A percentile compares a stretch with the other conserved stretches of the same genome.
Evolutionary conservation across 1,140 invertebrate species (phyloP).

Genomic region (Meloidogyne floridensis): DNA sequence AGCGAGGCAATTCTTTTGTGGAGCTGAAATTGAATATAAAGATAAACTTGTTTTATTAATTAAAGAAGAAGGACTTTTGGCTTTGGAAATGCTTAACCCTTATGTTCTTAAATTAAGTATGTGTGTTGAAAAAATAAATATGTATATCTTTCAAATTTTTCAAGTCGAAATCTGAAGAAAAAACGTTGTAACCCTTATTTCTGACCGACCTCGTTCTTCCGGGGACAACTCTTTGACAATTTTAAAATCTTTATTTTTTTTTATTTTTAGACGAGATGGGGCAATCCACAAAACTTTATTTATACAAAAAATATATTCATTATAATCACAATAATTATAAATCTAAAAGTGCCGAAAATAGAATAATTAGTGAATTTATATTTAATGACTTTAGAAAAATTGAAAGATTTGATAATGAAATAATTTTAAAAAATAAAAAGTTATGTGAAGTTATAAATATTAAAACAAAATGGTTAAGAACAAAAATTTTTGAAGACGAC

Average conservation of each 20-base stretch:
- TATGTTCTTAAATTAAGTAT: not conserved
- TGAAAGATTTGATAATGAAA: not conserved
- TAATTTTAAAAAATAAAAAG: not conserved
- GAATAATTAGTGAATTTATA: not conserved
- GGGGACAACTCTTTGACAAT: too few species aligned
- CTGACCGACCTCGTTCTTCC: too few species aligned
- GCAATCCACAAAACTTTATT: not conserved
- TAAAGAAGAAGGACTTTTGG: not conserved
- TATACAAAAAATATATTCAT: not conserved
- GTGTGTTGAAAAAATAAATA: too few species aligned
- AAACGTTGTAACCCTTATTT: too few species aligned
- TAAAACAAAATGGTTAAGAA: slow-evolving; percentile 4
- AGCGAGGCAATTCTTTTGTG: not conserved
- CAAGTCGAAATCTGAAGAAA: too few species aligned
- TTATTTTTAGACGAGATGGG: not conserved
- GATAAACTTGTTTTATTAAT: not conserved
- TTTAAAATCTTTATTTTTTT: too few species aligned
- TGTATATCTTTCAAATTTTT: too few species aligned
- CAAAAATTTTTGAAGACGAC: not conserved
- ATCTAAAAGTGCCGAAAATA: not conserved
- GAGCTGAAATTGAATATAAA: not conserved
- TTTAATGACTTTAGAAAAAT: not conserved
- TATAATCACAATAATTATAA: not conserved
- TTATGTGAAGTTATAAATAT: not conserved
- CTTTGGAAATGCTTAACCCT: not conserved